These are phyloP conservation scores for Ciconia stormi DNA, from an alignment of 2,113 vertebrate species.

Conservation along the genomic window DNA sequence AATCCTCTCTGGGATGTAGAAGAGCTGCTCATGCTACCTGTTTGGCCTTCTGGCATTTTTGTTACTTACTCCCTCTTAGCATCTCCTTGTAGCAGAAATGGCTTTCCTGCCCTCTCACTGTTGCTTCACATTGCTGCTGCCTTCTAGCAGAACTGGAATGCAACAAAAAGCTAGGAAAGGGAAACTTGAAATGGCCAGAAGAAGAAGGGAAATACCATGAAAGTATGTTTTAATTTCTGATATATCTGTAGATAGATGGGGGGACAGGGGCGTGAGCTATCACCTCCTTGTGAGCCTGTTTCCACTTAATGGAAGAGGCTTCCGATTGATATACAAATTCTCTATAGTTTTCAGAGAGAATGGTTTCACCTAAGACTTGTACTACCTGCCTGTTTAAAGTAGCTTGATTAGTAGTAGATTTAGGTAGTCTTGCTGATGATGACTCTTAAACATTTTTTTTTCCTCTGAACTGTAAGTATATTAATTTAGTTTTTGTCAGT, in stretches of 20 bases:
- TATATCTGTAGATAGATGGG: neutral
- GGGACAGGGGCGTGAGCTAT: fast-evolving
- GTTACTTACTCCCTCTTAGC: too few relatives aligned
- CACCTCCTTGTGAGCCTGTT: neutral
- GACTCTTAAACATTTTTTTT: neutral
- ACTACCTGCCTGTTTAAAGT: neutral
- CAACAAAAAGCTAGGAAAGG: neutral
- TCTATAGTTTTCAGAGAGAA: neutral
- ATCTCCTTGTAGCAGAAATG: too few relatives aligned
- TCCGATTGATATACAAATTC: neutral
- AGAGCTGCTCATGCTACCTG: neutral
- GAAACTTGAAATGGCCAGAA: neutral
- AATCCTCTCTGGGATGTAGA: too few relatives aligned
- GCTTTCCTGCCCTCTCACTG: neutral
- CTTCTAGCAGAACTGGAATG: neutral
- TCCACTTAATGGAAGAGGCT: neutral
- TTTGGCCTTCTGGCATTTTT: neutral
- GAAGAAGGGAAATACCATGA: neutral
- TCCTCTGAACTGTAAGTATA: neutral
- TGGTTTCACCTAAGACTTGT: neutral
- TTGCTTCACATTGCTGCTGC: neutral
- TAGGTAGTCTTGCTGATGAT: neutral
- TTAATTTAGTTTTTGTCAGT: neutral
- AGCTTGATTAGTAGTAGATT: neutral
- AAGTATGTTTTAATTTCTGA: neutral